A percentile compares a stretch with the other conserved stretches of the same genome.
Conservation (phyloP, 1,140 invertebrate genomes). For the Dinoponera quadriceps region DNA sequence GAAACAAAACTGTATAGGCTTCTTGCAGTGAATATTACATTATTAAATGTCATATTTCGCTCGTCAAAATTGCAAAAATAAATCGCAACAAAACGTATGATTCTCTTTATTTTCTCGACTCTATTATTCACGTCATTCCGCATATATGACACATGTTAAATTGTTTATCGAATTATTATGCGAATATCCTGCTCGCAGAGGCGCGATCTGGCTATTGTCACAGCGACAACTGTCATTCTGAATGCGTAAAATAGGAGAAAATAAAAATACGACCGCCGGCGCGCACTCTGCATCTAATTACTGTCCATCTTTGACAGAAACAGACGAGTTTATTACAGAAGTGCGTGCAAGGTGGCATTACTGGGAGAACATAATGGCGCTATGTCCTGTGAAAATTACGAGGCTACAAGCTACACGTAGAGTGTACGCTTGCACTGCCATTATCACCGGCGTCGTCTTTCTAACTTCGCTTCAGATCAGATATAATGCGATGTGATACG, state of each 20-base stretch:
- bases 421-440: not conserved
- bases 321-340: constrained; percentile 16
- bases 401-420: not conserved
- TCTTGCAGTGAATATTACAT: not conserved
- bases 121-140: too few relatives aligned
- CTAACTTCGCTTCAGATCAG: too few relatives aligned
- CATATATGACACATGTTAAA: not conserved
- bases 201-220: too few relatives aligned
- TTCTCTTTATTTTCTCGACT: too few relatives aligned
- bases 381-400: not conserved
- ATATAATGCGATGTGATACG: too few relatives aligned
- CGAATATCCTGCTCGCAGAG: too few relatives aligned
- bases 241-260: not conserved
- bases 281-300: constrained; percentile 1
- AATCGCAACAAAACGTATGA: too few relatives aligned
- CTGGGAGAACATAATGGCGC: constrained; percentile 15
- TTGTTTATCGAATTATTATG: not conserved
- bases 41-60: too few relatives aligned
- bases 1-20: not conserved
- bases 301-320: not conserved
- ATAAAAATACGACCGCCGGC: not conserved
- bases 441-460: too few relatives aligned
- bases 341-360: constrained; percentile 4
- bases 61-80: too few relatives aligned
- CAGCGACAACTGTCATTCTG: not conserved